Base-by-base conservation (phyloP, 1,140 invertebrate species). In the Popillia japonica region DNA sequence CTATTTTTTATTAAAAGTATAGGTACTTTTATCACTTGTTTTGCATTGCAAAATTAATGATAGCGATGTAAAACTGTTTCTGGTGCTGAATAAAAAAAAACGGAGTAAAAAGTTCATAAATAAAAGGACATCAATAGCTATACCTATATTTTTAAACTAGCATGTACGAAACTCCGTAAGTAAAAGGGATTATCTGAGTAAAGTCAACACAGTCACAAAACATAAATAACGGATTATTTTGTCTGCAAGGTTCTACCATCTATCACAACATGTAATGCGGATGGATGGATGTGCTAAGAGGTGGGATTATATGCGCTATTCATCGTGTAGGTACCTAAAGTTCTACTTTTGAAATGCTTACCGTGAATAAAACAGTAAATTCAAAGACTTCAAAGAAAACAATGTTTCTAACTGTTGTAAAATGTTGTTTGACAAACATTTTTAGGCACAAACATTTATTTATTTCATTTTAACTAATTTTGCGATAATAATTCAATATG, bases 221-320 rank as follows among this genome's bases (percentile, higher is more conserved):
- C 61, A 68, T 23, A 55, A 17, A 55, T 68, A 68, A 34, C 3
- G 61, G 61, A 68, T 68, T 68, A 68, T 34, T 68, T 68, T 34
- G 61, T 68, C 27, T 20, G 27, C 61, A 34, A 68, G 11, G 7
- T 23, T 34, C 11, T 23, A 10, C 61, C 61, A 68, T 68, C 27
- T 22, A 68, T 68, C 61, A 68, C 61, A 68, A 68, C 61, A 27
- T 34, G 61, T 68, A 68, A 68, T 68, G 22, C 61, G 61, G 61
- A 68, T 68, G 61, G 22, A 68, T 68, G 61, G 61, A 68, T 68
- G 17, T 68, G 61, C 22, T 23, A 22, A 22, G 61, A 22, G 61
- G 22, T 27, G 27, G 6, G 23, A 68, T 68, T 68, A 68, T 11
- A 14, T 68, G 27, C 22, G 11, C 27, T 68, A 68, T 68, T 68